Base-by-base conservation (phyloP, 2,888 invertebrate genomes). In the Diloba caeruleocephala region DNA sequence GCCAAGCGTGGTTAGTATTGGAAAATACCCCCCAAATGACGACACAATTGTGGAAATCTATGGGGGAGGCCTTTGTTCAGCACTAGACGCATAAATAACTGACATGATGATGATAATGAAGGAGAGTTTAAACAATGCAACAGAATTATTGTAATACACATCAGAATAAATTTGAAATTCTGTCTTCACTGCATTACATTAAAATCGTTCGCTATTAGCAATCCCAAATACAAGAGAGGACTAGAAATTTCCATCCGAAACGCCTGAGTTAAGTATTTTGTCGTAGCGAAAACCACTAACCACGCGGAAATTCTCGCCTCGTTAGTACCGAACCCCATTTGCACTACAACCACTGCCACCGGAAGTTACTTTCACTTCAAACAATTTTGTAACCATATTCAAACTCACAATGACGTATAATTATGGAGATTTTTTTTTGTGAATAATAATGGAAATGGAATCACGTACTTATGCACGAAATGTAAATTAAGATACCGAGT, bases 201-300 rank as follows among this genome's bases (percentile, higher is more conserved):
- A 65, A n/a, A 60, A 58, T 32, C 41, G 48, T 15, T 29, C 45
- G 19, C 38, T 28, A 17, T 33, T 32, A 25, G 29, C 34, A 34
- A 31, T 42, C 36, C 52, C 46, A 62, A 66, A 59, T 56, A 54
- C 60, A 50, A 50, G 33, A 13, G 23, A 26, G 36, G 32, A 15
- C 51, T 59, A 59, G 52, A 61, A 66, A 63, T 71, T 63, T 53
- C 56, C 58, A 65, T 34, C 48, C 48, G 14, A 42, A 56, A 56
- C 60, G 50, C 51, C 48, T 37, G 56, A 67, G 58, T 66, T 62
- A 71, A 69, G 70, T 65, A 80, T 78, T 78, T 80, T 76, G 80
- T 77, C 76, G 78, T 69, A 57, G 70, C 71, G 71, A 75, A 78
- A 79, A 80, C 82, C 81, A 74, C 84, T 81, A 86, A 83, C 82